Evolutionary conservation across 2,113 vertebrate genomes (phyloP).

Genomic region (Saguinus midas): DNA sequence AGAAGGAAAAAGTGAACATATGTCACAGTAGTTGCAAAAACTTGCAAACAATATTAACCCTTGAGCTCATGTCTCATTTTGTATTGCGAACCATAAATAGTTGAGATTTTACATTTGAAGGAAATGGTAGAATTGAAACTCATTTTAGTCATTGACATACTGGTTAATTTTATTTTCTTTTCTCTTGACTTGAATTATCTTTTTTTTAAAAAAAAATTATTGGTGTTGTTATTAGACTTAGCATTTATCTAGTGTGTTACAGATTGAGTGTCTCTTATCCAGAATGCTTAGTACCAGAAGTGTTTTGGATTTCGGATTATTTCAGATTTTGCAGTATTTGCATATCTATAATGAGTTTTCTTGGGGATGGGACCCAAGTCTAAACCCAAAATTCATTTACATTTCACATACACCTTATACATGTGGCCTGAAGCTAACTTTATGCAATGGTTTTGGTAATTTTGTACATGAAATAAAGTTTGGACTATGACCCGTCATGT

Average conservation of each 20-base stretch:
- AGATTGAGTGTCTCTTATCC: not conserved
- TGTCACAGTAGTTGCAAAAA: not conserved
- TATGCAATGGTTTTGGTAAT: not conserved
- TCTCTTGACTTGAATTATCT: not conserved
- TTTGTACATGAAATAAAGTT: not conserved
- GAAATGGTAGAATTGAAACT: slow-evolving; percentile 46
- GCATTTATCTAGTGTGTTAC: not conserved
- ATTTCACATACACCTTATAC: not conserved
- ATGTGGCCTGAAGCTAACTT: not conserved
- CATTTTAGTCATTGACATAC: slow-evolving; percentile 6
- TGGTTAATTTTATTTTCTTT: not conserved
- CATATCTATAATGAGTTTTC: not conserved
- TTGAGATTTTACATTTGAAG: slow-evolving; percentile 26
- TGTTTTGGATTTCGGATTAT: not conserved
- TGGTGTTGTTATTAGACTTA: not conserved
- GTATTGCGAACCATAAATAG: not conserved
- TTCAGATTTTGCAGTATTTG: not conserved
- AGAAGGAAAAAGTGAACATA: not conserved
- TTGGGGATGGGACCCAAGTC: not conserved
- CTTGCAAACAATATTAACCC: not conserved
- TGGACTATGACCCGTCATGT: not conserved
- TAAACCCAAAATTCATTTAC: not conserved
- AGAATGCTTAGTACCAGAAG: not conserved
- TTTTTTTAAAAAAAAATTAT: not conserved
- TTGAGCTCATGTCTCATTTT: slow-evolving; percentile 17